A percentile compares a stretch with the other conserved stretches of the same genome.
Conservation (phyloP, 30 jellyfish, hydroid and myxozoan genomes). For the Hydractinia echinata region DNA sequence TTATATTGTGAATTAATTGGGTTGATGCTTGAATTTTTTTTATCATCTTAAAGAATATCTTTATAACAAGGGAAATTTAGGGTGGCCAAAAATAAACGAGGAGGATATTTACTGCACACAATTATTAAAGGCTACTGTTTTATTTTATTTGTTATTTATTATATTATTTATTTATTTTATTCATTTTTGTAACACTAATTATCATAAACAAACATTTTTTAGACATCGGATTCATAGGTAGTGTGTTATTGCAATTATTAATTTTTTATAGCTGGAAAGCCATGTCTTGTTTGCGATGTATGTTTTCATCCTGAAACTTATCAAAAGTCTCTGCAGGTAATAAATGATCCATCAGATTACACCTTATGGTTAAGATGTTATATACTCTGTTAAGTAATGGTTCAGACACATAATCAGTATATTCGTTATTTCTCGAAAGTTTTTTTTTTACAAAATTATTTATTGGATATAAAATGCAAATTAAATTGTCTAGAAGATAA, state of each 20-base stretch:
- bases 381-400: too few relatives aligned
- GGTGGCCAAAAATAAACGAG: not conserved
- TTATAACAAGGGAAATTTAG: not conserved
- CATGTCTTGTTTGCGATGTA: conserved; percentile 66
- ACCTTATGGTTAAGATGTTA: not conserved
- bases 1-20: not conserved
- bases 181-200: too few relatives aligned
- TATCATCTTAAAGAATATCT: too few relatives aligned
- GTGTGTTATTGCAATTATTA: not conserved
- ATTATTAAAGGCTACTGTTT: not conserved
- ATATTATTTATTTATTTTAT: too few relatives aligned
- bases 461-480: not conserved
- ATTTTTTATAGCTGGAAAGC: conserved; percentile 54
- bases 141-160: too few relatives aligned
- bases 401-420: too few relatives aligned
- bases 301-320: conserved; percentile 60
- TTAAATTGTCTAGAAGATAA: not conserved
- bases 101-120: not conserved
- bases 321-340: conserved; percentile 45
- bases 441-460: too few relatives aligned
- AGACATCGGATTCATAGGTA: not conserved
- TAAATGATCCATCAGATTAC: too few relatives aligned
- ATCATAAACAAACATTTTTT: too few relatives aligned
- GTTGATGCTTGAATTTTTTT: not conserved
- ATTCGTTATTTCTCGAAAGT: too few relatives aligned